Conservation (phyloP, 2,888 invertebrate genomes). For the Aspidiotus destructor region DNA sequence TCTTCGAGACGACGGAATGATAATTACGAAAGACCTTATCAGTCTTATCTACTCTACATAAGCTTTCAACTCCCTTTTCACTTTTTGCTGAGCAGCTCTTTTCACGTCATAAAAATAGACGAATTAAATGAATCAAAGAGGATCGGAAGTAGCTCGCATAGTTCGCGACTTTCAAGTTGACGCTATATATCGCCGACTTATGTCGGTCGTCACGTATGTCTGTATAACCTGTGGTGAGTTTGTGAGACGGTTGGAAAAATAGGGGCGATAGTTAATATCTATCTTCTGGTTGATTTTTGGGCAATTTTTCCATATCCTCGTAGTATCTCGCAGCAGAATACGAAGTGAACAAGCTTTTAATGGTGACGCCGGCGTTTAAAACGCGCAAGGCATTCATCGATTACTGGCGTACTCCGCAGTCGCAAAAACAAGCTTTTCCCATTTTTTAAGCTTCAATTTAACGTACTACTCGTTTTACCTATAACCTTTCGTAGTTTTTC, state of each 20-base stretch:
- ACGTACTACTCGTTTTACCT: slow-evolving; percentile 28
- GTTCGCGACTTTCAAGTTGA: too few relatives aligned
- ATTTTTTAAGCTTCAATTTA: slow-evolving; percentile 30
- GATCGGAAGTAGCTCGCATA: too few relatives aligned
- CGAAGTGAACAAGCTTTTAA: slow-evolving; percentile 28
- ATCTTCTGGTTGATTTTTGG: slow-evolving; percentile 21
- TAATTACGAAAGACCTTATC: too few relatives aligned
- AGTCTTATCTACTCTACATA: too few relatives aligned
- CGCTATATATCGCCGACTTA: too few relatives aligned
- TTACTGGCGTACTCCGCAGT: slow-evolving; percentile 23
- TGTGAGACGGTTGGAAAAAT: slow-evolving; percentile 3
- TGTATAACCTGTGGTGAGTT: not conserved
- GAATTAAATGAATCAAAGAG: too few relatives aligned
- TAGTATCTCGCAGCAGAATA: slow-evolving; percentile 16
- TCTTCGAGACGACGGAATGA: too few relatives aligned
- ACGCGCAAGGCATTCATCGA: slow-evolving; percentile 29
- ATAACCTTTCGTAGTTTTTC: slow-evolving; percentile 28
- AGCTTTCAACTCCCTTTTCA: too few relatives aligned
- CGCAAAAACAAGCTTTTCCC: slow-evolving; percentile 25
- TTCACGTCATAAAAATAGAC: too few relatives aligned
- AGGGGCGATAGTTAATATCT: slow-evolving; percentile 18
- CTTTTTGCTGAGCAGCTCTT: too few relatives aligned
- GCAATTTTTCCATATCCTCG: slow-evolving; percentile 17
- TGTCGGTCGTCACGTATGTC: too few relatives aligned
- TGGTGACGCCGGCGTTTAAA: slow-evolving; percentile 5